Conservation (phyloP, 2,888 invertebrate species). For the Polyploca ridens region DNA sequence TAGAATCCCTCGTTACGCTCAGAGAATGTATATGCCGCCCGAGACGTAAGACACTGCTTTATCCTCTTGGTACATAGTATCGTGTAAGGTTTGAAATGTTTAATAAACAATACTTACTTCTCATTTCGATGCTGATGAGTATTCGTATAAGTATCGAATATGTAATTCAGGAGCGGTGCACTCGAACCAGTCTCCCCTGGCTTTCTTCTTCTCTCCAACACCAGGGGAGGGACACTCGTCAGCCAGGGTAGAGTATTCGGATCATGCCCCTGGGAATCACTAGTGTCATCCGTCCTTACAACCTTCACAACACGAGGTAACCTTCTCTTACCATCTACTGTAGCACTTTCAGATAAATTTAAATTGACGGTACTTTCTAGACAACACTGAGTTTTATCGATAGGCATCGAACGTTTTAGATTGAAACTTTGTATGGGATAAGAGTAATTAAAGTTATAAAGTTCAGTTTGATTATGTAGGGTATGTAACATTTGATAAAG, state of each 20-base stretch:
- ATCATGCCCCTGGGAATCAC: slow-evolving; percentile 12
- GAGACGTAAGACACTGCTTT: too few relatives aligned
- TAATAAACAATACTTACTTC: slow-evolving; percentile 55
- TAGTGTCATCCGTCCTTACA: slow-evolving; percentile 44
- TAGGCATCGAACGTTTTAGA: slow-evolving; percentile 36
- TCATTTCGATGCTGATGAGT: slow-evolving; percentile 76
- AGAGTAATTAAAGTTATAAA: slow-evolving; percentile 57
- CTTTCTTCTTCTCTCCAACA: slow-evolving; percentile 63
- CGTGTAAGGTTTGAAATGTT: too few relatives aligned
- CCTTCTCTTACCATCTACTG: slow-evolving; percentile 53
- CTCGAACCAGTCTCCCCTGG: slow-evolving; percentile 75
- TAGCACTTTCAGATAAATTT: slow-evolving; percentile 45
- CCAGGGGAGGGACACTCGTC: slow-evolving; percentile 46
- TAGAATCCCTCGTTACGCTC: too few relatives aligned
- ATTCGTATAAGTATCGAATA: slow-evolving; percentile 77
- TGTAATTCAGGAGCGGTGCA: slow-evolving; percentile 75
- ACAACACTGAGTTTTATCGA: slow-evolving; percentile 51
- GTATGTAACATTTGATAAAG: slow-evolving; percentile 75
- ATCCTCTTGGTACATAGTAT: too few relatives aligned
- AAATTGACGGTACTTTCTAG: slow-evolving; percentile 33
- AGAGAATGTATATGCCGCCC: too few relatives aligned
- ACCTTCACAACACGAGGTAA: slow-evolving; percentile 63
- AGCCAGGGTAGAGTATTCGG: slow-evolving; percentile 40
- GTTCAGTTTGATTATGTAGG: slow-evolving; percentile 53
- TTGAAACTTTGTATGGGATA: slow-evolving; percentile 51